Percentiles rank a stretch among this genome's conserved stretches.
Evolutionary conservation across 1,140 invertebrate genomes (phyloP).

Genomic region (Hermetia illucens): DNA sequence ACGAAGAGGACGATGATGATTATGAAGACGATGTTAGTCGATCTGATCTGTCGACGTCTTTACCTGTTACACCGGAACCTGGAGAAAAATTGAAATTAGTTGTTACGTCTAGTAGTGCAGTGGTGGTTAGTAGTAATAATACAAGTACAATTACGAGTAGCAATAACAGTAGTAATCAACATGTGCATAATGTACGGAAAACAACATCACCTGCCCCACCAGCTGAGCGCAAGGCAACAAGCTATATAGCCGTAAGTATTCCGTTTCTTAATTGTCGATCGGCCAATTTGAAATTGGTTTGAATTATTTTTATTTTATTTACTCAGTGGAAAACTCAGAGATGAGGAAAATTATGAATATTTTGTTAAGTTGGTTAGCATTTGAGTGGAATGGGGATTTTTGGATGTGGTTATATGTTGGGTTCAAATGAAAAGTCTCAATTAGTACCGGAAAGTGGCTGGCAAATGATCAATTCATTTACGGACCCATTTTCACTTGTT

Average conservation of each 20-base stretch:
- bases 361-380: no score
- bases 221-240: slow-evolving; percentile 41
- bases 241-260: slow-evolving; percentile 41
- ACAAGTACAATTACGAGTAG: slow-evolving; percentile 5
- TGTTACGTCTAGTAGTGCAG: slow-evolving; percentile 1
- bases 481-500: no score
- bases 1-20: slow-evolving; percentile 18
- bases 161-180: slow-evolving; percentile 4
- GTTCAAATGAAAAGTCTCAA: no score
- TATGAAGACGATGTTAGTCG: slow-evolving; percentile 19
- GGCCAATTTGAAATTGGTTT: slow-evolving; percentile 2
- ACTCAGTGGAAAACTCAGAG: no score
- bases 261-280: not conserved
- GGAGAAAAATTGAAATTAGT: not conserved
- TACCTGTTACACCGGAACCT: slow-evolving; percentile 8
- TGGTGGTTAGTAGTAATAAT: not conserved
- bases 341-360: no score
- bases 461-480: no score
- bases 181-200: slow-evolving; percentile 25
- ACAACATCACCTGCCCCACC: slow-evolving; percentile 32
- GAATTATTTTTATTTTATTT: slow-evolving; percentile 12
- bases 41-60: slow-evolving; percentile 20
- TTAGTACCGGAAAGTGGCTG: no score
- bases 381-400: no score
- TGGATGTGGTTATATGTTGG: no score